Conservation (phyloP, 64 coral and sea anemone genomes). For the Trachythela sp. region DNA sequence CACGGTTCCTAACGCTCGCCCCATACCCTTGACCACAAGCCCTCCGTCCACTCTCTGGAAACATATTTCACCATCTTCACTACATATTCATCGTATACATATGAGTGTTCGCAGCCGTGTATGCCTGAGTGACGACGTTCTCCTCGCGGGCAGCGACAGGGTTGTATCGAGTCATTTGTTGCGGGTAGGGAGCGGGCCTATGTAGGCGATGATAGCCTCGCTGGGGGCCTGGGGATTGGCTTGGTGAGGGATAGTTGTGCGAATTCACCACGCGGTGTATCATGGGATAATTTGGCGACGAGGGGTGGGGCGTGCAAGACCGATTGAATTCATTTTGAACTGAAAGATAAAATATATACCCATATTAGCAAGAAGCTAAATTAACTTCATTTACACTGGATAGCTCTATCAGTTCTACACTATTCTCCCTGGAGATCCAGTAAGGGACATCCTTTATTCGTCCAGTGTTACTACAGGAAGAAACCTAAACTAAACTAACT, state of each 20-base stretch:
- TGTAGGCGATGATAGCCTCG: slow-evolving; percentile 1
- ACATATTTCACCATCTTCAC: background rate
- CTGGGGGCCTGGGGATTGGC: background rate
- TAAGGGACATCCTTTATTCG: too few relatives aligned
- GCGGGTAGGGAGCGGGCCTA: slow-evolving; percentile 8
- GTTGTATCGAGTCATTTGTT: slow-evolving; percentile 9
- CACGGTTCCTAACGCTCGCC: background rate
- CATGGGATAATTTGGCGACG: slow-evolving; percentile 14
- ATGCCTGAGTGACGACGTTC: background rate
- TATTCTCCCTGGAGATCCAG: too few relatives aligned
- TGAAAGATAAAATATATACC: background rate
- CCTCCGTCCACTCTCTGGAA: background rate
- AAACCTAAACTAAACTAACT: too few relatives aligned
- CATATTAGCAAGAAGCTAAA: background rate
- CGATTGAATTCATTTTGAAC: slow-evolving; percentile 19
- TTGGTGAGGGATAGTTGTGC: background rate
- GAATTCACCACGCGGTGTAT: background rate
- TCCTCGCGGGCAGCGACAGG: background rate
- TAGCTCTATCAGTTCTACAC: too few relatives aligned
- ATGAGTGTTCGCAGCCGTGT: background rate
- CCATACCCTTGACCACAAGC: background rate
- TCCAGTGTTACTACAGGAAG: too few relatives aligned
- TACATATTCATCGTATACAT: slow-evolving; percentile 21
- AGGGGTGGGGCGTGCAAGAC: background rate
- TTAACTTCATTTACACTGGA: too few relatives aligned